A percentile compares a stretch with the other conserved stretches of the same genome.
phyloP scores from a whole-genome alignment of 1,140 invertebrate genomes.

The Dufourea novaeangliae region DNA sequence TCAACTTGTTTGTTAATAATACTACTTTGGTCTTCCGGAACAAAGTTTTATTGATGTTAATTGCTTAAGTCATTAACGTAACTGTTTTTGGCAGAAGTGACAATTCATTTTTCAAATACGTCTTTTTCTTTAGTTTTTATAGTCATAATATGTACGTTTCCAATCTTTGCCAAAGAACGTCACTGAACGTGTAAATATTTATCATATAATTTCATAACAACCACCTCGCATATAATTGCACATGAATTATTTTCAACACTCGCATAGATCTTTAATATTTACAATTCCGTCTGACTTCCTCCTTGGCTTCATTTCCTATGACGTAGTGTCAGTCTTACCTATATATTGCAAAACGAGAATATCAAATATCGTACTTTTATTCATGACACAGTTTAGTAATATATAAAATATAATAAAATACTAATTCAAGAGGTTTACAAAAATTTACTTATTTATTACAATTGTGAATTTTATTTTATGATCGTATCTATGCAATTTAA shows the following conservation, averaged over 20 bases:
- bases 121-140: background rate
- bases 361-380: too few relatives aligned
- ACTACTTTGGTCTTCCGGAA: too few relatives aligned
- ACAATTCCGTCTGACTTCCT: background rate
- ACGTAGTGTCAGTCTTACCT: too few relatives aligned
- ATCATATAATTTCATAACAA: background rate
- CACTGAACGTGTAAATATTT: background rate
- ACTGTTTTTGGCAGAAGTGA: background rate
- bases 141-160: background rate
- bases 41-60: too few relatives aligned
- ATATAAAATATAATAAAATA: too few relatives aligned
- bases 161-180: background rate
- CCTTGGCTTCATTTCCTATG: background rate
- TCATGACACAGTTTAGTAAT: too few relatives aligned
- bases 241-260: background rate
- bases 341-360: too few relatives aligned
- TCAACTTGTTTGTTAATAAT: too few relatives aligned
- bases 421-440: too few relatives aligned
- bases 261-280: background rate
- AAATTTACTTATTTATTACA: too few relatives aligned
- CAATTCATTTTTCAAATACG: background rate
- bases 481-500: too few relatives aligned
- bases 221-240: background rate
- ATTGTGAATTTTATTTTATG: too few relatives aligned
- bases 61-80: background rate